phyloP scores from a whole-genome alignment of 2,888 invertebrate genomes.

The Cancer borealis region DNA sequence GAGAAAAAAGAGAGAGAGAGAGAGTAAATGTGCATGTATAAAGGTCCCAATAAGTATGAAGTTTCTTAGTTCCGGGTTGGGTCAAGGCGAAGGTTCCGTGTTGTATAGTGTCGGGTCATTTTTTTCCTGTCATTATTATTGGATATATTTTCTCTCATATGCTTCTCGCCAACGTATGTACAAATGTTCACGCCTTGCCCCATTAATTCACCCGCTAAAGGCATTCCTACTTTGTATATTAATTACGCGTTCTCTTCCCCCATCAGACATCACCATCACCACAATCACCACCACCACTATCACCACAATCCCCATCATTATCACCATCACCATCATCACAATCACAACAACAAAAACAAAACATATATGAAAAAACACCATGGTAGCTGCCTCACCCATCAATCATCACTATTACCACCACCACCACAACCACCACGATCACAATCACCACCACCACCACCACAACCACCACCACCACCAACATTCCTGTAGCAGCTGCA shows the following conservation, averaged over 20 bases:
- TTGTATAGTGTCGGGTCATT: not conserved
- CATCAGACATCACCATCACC: not conserved
- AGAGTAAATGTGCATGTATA: not conserved
- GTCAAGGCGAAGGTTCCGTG: not conserved
- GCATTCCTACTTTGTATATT: not conserved
- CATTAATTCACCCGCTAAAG: not conserved
- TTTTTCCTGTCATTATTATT: conserved; percentile 5
- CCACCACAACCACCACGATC: not conserved
- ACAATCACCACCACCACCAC: not conserved
- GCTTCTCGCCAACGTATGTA: not conserved
- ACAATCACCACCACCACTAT: not conserved
- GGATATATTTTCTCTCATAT: not conserved
- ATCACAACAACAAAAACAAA: not conserved
- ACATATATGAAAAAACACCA: not conserved
- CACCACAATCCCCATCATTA: not conserved
- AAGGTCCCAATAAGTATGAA: not conserved
- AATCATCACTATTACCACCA: not conserved
- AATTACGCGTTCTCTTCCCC: not conserved
- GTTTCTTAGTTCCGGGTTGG: conserved; percentile 33
- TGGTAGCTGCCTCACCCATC: too few relatives aligned
- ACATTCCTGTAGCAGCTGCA: not conserved
- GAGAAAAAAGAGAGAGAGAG: not conserved
- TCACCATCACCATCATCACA: not conserved
- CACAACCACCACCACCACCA: not conserved
- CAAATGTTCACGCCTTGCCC: not conserved